Conservation (phyloP, 2,797 vertebrate species). For the Neoniphon sammara region DNA sequence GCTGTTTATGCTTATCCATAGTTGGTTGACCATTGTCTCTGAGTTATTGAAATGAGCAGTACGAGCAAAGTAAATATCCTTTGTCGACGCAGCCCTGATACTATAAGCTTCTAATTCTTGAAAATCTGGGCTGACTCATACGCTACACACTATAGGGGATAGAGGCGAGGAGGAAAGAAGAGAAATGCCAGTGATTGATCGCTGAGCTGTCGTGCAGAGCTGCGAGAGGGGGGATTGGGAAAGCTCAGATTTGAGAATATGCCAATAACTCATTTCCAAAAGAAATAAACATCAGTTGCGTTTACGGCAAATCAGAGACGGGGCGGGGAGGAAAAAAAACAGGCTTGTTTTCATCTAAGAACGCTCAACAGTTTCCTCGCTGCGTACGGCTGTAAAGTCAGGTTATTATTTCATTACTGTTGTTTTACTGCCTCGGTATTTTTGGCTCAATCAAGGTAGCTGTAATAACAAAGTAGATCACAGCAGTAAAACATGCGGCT, state of each 20-base stretch:
- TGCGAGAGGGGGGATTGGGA: constrained; percentile 65
- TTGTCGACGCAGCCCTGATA: constrained; percentile 54
- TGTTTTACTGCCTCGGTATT: constrained; percentile 43
- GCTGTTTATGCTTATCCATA: constrained; percentile 14
- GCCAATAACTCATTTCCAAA: constrained; percentile 77
- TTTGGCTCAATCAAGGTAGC: constrained; percentile 22
- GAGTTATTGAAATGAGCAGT: constrained; percentile 33
- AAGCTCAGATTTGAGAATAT: constrained; percentile 73
- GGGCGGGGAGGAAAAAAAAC: constrained; percentile 42
- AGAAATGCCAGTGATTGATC: constrained; percentile 78
- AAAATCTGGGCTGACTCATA: constrained; percentile 71
- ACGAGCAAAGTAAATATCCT: constrained; percentile 60
- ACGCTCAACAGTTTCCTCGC: constrained; percentile 42
- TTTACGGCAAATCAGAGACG: constrained; percentile 66
- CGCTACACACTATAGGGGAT: constrained; percentile 50
- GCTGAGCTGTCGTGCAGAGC: constrained; percentile 67
- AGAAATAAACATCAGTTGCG: constrained; percentile 73
- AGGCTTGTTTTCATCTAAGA: constrained; percentile 54
- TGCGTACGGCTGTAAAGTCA: constrained; percentile 36
- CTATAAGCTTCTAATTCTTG: constrained; percentile 67
- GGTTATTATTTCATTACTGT: constrained; percentile 44
- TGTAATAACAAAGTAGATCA: constrained; percentile 1
- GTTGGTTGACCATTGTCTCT: constrained; percentile 40
- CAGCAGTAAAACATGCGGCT: constrained; percentile 16
- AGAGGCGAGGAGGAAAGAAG: constrained; percentile 55